Evolutionary conservation across 2,113 vertebrate genomes (phyloP).

Genomic region (Xerus inauris): DNA sequence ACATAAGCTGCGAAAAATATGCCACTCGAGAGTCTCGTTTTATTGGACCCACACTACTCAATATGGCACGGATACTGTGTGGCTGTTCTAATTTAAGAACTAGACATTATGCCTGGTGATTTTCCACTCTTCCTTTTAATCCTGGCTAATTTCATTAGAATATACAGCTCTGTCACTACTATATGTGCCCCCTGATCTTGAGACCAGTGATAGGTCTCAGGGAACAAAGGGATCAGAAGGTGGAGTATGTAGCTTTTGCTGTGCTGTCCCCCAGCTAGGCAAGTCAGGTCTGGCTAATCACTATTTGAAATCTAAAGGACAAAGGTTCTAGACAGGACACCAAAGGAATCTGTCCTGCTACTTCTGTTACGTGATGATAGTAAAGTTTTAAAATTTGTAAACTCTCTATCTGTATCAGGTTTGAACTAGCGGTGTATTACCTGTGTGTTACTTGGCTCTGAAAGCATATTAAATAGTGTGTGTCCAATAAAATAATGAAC

Average conservation of each 20-base stretch:
- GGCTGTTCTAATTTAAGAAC: neutral
- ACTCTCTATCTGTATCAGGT: neutral
- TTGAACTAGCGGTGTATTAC: neutral
- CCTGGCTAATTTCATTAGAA: neutral
- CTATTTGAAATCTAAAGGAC: neutral
- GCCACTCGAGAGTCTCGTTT: neutral
- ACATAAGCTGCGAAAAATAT: neutral
- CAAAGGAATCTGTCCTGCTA: neutral
- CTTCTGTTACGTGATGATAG: neutral
- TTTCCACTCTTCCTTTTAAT: neutral
- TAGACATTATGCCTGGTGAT: neutral
- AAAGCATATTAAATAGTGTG: neutral
- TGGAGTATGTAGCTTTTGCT: neutral
- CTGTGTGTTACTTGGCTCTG: neutral
- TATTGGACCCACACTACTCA: neutral
- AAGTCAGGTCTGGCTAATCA: rapidly evolving
- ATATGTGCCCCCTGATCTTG: neutral
- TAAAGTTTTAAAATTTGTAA: neutral
- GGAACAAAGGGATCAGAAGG: neutral
- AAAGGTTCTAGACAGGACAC: neutral
- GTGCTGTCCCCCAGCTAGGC: neutral
- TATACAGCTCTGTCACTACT: neutral
- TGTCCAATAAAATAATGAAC: neutral
- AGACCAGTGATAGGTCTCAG: too few species aligned
- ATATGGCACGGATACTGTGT: neutral